These are phyloP conservation scores for Littorina saxatilis DNA, from an alignment of 1,140 invertebrate genomes.

Conservation along the genomic window DNA sequence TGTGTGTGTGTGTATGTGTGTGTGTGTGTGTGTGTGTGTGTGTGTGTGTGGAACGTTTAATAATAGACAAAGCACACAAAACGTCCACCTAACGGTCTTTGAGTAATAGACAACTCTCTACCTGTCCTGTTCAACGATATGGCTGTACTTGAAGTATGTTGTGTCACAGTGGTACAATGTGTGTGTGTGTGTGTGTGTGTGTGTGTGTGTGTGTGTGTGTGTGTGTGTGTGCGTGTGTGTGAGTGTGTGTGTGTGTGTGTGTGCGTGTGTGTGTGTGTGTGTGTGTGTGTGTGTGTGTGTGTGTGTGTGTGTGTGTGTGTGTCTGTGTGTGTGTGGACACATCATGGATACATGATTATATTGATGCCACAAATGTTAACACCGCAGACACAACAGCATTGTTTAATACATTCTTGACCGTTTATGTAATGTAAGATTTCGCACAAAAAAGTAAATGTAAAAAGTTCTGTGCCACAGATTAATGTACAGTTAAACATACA, in stretches of 20 bases:
- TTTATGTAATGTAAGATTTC: no score
- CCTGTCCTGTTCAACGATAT: not conserved
- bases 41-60: not conserved
- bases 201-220: constrained; percentile 12
- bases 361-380: not conserved
- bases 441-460: no score
- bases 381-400: no score
- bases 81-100: no score
- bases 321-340: constrained; percentile 8
- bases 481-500: no score
- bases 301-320: constrained; percentile 31
- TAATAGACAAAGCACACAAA: no score
- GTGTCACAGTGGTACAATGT: not conserved
- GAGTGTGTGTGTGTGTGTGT: not conserved
- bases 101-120: no score
- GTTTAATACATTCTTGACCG: no score
- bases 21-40: constrained; percentile 8
- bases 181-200: constrained; percentile 20
- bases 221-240: not conserved
- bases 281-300: constrained; percentile 8
- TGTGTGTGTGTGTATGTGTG: not conserved
- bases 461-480: no score
- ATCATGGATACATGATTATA: not conserved
- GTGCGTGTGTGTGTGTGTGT: not conserved
- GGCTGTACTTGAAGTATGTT: not conserved